Evolutionary conservation across 2,888 invertebrate species (phyloP).

Genomic region (Tridacna gigas): DNA sequence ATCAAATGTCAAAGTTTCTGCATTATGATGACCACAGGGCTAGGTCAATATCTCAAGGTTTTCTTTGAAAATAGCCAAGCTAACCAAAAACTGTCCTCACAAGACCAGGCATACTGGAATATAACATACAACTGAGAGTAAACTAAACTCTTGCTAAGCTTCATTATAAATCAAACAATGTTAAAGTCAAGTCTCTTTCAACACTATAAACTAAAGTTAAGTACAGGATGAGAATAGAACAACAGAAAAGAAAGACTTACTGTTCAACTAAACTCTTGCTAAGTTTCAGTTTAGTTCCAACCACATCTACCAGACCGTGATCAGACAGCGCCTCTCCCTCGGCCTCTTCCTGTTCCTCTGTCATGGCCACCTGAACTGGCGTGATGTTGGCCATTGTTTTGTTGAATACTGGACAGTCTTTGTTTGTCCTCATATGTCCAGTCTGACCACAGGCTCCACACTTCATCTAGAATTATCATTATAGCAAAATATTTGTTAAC

Average conservation of each 20-base stretch:
- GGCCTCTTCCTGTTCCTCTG: constrained; percentile 92
- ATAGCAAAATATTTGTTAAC: no score
- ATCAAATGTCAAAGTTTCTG: no score
- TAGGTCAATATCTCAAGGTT: no score
- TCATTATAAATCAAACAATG: no score
- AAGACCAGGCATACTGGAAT: no score
- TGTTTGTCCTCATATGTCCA: constrained; percentile 95
- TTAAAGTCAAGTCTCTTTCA: no score
- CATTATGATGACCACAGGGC: no score
- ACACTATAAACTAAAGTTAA: background rate
- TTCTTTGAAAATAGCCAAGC: no score
- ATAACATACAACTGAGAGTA: no score
- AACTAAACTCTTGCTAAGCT: no score
- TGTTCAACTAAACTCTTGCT: constrained; percentile 93
- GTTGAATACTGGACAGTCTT: constrained; percentile 97
- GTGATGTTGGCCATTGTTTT: constrained; percentile 85
- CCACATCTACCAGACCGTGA: constrained; percentile 89
- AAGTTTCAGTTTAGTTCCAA: constrained; percentile 96
- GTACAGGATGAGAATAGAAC: background rate
- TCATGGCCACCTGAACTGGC: constrained; percentile 87
- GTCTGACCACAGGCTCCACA: constrained; percentile 97
- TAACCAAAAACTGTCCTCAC: no score
- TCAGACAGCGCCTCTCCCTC: constrained; percentile 86
- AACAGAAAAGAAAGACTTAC: constrained; percentile 68
- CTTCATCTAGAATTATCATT: constrained; percentile 87